phyloP scores from a whole-genome alignment of 2,888 invertebrate genomes.

The Vesta saturnalis region DNA sequence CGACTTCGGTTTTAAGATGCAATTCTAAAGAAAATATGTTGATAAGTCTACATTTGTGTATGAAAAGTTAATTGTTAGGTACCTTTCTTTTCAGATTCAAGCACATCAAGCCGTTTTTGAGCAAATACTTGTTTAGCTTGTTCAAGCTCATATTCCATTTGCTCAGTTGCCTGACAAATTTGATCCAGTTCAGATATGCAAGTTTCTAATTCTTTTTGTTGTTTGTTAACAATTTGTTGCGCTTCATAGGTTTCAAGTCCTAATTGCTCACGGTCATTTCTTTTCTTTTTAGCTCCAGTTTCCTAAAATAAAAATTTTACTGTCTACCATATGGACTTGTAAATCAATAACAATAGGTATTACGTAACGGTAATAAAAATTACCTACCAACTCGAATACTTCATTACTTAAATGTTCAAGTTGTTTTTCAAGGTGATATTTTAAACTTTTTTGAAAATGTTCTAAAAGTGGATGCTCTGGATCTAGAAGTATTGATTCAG shows the following conservation, averaged over 20 bases:
- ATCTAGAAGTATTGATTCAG: slow-evolving; percentile 21
- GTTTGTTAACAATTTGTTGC: slow-evolving; percentile 69
- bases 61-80: slow-evolving; percentile 26
- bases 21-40: slow-evolving; percentile 59
- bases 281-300: slow-evolving; percentile 62
- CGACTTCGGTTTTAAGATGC: slow-evolving; percentile 68
- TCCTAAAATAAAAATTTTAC: slow-evolving; percentile 57
- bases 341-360: no score
- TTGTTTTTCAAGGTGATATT: slow-evolving; percentile 72
- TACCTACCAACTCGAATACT: slow-evolving; percentile 71
- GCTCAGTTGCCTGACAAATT: slow-evolving; percentile 64
- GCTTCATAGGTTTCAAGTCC: slow-evolving; percentile 70
- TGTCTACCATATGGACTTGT: no score
- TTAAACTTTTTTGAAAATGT: slow-evolving; percentile 76
- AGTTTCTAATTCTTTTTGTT: slow-evolving; percentile 66
- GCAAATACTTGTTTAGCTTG: slow-evolving; percentile 64
- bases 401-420: slow-evolving; percentile 73
- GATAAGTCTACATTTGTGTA: not conserved
- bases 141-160: slow-evolving; percentile 64
- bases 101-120: slow-evolving; percentile 62
- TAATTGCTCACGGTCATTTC: slow-evolving; percentile 66
- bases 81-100: slow-evolving; percentile 63
- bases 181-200: slow-evolving; percentile 66
- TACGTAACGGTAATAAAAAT: slow-evolving; percentile 9
- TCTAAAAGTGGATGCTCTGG: slow-evolving; percentile 79